Evolutionary conservation across 2,797 vertebrate species (phyloP).

Genomic region (Gambusia yucatana): DNA sequence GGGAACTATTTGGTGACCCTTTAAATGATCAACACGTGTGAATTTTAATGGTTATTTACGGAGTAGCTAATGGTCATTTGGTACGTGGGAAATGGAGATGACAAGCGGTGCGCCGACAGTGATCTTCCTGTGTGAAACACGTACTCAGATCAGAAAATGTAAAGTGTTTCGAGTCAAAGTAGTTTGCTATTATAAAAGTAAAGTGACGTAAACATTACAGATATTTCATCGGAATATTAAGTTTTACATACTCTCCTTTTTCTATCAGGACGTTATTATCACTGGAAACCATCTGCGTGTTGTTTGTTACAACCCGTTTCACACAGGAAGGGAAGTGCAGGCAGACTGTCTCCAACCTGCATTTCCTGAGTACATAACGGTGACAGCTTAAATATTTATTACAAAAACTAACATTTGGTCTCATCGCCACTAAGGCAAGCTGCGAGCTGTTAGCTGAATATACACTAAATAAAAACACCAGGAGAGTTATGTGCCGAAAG

Average conservation of each 20-base stretch:
- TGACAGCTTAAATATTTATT: background rate
- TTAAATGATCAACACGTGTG: background rate
- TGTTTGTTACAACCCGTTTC: background rate
- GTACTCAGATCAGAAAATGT: background rate
- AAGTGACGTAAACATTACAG: background rate
- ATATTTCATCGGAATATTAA: background rate
- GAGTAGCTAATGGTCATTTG: background rate
- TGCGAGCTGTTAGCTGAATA: background rate
- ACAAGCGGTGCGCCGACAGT: background rate
- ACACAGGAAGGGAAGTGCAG: background rate
- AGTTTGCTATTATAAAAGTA: background rate
- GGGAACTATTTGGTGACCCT: background rate
- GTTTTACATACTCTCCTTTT: background rate
- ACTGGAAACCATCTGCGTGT: background rate
- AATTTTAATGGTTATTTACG: background rate
- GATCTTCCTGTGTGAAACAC: background rate
- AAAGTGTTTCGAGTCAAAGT: background rate
- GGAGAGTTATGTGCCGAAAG: background rate
- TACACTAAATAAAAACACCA: background rate
- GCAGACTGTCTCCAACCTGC: background rate
- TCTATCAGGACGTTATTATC: background rate
- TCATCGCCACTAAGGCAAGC: background rate
- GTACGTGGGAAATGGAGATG: background rate
- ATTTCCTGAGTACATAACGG: background rate
- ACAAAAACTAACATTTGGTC: background rate